Conservation (phyloP, 2,113 vertebrate genomes). For the Eupsittula cactorum region DNA sequence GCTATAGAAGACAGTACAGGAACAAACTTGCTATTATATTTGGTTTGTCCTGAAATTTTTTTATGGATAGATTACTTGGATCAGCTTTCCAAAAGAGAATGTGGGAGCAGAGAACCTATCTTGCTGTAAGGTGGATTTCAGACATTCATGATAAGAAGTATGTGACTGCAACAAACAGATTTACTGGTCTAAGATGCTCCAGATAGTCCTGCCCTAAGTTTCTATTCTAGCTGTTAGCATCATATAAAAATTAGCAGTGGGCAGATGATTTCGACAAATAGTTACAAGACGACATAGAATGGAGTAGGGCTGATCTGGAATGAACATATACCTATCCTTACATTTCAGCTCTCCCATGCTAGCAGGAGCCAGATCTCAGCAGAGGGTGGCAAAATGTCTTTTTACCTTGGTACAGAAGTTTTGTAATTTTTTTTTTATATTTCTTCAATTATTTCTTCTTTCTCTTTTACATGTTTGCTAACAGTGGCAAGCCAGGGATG, state of each 20-base stretch:
- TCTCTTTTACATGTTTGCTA: not conserved
- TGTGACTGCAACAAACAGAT: not conserved
- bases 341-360: not conserved
- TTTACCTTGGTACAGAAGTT: not conserved
- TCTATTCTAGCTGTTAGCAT: not conserved
- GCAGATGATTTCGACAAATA: not conserved
- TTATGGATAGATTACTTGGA: not conserved
- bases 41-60: not conserved
- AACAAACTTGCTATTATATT: not conserved
- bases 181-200: not conserved
- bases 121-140: not conserved
- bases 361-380: not conserved
- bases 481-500: not conserved
- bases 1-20: not conserved
- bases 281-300: not conserved
- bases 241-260: not conserved
- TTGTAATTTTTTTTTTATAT: not conserved
- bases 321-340: not conserved
- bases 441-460: not conserved
- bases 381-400: not conserved
- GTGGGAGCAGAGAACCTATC: not conserved
- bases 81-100: not conserved
- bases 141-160: not conserved
- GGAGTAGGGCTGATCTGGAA: not conserved
- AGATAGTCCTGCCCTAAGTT: not conserved